These are phyloP conservation scores for Bombycilla garrulus DNA, from an alignment of 2,113 vertebrate species.

Conservation along the genomic window DNA sequence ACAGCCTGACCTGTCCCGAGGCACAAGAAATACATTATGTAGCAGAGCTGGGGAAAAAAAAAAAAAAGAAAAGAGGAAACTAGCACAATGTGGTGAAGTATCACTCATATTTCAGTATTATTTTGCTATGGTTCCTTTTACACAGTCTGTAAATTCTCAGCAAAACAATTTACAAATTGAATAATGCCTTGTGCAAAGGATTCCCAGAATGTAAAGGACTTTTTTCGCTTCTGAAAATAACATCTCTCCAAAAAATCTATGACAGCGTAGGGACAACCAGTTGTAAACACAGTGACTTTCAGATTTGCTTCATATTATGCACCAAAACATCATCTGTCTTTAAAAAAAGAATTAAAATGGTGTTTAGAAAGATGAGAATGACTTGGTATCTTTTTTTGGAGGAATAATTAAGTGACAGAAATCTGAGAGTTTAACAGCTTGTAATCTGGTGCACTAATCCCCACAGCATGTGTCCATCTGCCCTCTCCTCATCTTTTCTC, in stretches of 20 bases:
- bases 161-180: neutral
- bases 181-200: neutral
- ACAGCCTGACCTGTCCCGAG: neutral
- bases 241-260: neutral
- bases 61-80: neutral
- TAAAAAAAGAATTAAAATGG: neutral
- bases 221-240: neutral
- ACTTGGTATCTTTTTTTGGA: neutral
- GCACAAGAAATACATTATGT: neutral
- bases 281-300: neutral
- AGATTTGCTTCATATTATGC: neutral
- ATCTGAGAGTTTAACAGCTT: conserved; percentile 1
- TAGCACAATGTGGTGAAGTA: neutral
- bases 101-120: neutral
- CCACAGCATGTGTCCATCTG: neutral
- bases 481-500: neutral
- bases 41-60: neutral
- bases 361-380: neutral
- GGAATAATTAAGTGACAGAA: conserved; percentile 26
- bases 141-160: neutral
- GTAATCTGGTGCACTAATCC: conserved; percentile 31
- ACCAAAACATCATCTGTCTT: neutral
- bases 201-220: neutral
- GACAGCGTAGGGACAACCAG: neutral
- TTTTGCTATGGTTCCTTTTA: neutral